phyloP scores from a whole-genome alignment of 2,113 vertebrate species.

The Halichoeres trimaculatus region DNA sequence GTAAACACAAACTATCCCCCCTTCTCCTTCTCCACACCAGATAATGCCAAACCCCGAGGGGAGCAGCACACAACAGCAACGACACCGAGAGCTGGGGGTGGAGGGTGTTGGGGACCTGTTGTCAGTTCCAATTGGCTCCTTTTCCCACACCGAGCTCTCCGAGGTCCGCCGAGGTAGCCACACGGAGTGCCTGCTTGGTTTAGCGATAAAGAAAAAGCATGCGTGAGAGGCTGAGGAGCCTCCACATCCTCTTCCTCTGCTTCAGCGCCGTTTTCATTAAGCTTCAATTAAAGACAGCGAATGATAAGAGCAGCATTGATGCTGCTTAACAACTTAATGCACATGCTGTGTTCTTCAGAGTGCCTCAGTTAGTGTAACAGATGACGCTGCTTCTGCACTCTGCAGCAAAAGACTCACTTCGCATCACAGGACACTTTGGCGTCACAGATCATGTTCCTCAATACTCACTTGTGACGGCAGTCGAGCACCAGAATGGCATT shows the following conservation, averaged over 20 bases:
- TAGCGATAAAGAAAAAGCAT: conserved; percentile 2
- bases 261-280: conserved; percentile 43
- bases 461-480: conserved; percentile 23
- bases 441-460: conserved; percentile 9
- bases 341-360: conserved; percentile 13
- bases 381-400: conserved; percentile 18
- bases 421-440: not conserved
- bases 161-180: conserved; percentile 26
- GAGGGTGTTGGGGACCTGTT: conserved; percentile 54
- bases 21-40: conserved; percentile 27
- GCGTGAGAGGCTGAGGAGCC: no score
- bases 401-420: not conserved
- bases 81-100: conserved; percentile 21
- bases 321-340: conserved; percentile 46
- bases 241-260: not conserved
- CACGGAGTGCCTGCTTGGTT: conserved; percentile 17
- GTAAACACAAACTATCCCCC: conserved; percentile 40
- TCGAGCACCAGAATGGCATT: conserved; percentile 30
- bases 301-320: conserved; percentile 48
- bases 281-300: conserved; percentile 47
- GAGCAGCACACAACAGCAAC: conserved; percentile 39
- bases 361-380: conserved; percentile 10
- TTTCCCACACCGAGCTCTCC: conserved; percentile 33
- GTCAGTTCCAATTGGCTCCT: conserved; percentile 66
- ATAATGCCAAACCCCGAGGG: conserved; percentile 50